Base-by-base conservation (phyloP, 2,888 invertebrate genomes). In the Lysandra coridon region DNA sequence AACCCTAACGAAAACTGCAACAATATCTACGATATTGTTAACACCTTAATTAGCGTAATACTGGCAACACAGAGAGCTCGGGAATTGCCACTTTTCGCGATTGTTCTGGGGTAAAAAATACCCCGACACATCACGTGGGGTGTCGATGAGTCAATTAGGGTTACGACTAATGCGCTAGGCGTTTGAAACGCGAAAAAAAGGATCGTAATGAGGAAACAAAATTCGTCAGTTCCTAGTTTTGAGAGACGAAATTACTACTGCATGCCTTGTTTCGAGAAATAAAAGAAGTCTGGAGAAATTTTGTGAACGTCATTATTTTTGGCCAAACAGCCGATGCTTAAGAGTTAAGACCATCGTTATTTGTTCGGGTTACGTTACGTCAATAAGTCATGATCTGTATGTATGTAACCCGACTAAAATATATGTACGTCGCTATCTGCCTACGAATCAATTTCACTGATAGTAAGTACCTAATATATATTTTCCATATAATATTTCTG, bases 1-100 rank as follows among this genome's bases (percentile, higher is more conserved):
- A 83, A 84, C 84, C 85, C 86, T 81, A 84, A 82, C 85, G 84
- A 85, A 84, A 83, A 83, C 84, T 83, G 84, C 84, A 84, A 76
- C 57, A 57, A 76, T 76, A 57, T 57, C 80, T 82, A 85, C 83
- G 84, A 84, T 85, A 85, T 84, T 85, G 87, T 86, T 57, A 83
- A 86, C 86, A 87, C 87, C 86, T 90, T 91, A 91, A 91, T 91
- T 91, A 91, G 89, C 85, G 87, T 85, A 84, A 84, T 85, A 84
- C 86, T 86, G 83, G 86, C 86, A 87, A 86, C 86, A 86, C 85
- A 82, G 83, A 88, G 88, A 87, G 87, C 87, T 84, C 83, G 86
- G 87, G 86, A 88, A 90, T 90, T 90, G 90, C 88, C 90, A 90
- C 90, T 90, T 88, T 87, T 84, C 84, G 82, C 82, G 83, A 85